Conservation (phyloP, 2,797 vertebrate genomes). For the Macroramphosus scolopax region DNA sequence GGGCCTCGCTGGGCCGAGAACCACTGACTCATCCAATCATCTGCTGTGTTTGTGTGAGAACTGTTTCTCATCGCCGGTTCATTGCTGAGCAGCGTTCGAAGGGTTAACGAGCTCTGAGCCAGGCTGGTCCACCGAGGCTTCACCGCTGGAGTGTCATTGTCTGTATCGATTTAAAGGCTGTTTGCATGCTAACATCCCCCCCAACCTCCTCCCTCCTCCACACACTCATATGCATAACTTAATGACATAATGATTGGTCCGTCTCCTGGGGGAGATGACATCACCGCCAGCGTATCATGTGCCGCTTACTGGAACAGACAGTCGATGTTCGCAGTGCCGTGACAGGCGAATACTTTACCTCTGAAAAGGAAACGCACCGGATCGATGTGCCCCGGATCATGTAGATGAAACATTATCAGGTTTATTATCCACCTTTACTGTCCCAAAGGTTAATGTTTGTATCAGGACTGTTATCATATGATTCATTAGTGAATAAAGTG, state of each 20-base stretch:
- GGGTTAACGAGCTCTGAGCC: slow-evolving; percentile 28
- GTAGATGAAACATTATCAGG: too few relatives aligned
- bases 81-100: not conserved
- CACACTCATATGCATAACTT: slow-evolving; percentile 41
- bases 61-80: too few relatives aligned
- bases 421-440: too few relatives aligned
- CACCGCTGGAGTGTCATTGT: too few relatives aligned
- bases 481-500: too few relatives aligned
- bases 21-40: slow-evolving; percentile 11
- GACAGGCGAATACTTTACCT: slow-evolving; percentile 30
- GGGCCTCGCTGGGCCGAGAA: too few relatives aligned
- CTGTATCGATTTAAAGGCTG: slow-evolving; percentile 57
- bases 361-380: not conserved
- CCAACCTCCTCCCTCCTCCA: not conserved
- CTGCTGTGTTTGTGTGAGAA: not conserved
- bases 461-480: too few relatives aligned
- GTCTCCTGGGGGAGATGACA: slow-evolving; percentile 56
- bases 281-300: slow-evolving; percentile 49
- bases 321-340: slow-evolving; percentile 11
- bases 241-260: slow-evolving; percentile 53
- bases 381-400: not conserved
- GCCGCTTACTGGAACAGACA: slow-evolving; percentile 54
- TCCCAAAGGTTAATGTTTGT: too few relatives aligned
- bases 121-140: too few relatives aligned
- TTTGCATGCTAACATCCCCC: too few relatives aligned